Conservation (phyloP, 35 echinoderm and acorn worm species). For the Eucidaris tribuloides region DNA sequence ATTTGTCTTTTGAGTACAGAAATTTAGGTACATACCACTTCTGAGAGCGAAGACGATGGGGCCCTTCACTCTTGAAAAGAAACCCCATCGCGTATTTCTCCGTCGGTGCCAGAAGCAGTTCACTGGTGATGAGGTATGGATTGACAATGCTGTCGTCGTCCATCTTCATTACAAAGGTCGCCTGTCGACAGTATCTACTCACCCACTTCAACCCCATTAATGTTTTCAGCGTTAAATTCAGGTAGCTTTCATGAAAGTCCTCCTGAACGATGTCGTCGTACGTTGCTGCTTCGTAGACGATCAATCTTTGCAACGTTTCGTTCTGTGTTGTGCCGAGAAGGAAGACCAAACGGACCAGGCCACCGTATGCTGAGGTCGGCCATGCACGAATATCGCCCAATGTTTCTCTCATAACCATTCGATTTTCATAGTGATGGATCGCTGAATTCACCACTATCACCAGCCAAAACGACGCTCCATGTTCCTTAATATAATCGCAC, state of each 20-base stretch:
- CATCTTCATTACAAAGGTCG: slow-evolving; percentile 59
- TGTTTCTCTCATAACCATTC: slow-evolving; percentile 15
- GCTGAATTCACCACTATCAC: slow-evolving; percentile 31
- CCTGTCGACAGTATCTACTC: slow-evolving; percentile 44
- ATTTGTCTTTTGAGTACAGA: no score
- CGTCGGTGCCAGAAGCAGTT: no score
- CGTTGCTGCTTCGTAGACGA: slow-evolving; percentile 27
- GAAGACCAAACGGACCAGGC: slow-evolving; percentile 39
- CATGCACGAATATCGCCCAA: not conserved
- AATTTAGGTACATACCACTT: no score
- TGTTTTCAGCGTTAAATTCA: slow-evolving; percentile 62
- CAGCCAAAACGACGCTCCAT: no score
- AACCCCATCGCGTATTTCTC: no score
- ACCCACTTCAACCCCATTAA: slow-evolving; percentile 76
- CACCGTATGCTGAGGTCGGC: not conserved
- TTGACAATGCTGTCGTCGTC: slow-evolving; percentile 65
- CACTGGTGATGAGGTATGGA: no score
- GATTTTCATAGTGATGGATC: not conserved
- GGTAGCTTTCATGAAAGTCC: slow-evolving; percentile 54
- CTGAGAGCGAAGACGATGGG: no score
- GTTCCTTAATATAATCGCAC: no score
- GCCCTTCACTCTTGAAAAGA: no score
- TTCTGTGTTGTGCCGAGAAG: slow-evolving; percentile 37
- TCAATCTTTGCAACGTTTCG: not conserved
- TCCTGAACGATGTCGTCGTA: slow-evolving; percentile 59